These are phyloP conservation scores for Caloenas nicobarica DNA, from an alignment of 2,113 vertebrate species.

Conservation along the genomic window DNA sequence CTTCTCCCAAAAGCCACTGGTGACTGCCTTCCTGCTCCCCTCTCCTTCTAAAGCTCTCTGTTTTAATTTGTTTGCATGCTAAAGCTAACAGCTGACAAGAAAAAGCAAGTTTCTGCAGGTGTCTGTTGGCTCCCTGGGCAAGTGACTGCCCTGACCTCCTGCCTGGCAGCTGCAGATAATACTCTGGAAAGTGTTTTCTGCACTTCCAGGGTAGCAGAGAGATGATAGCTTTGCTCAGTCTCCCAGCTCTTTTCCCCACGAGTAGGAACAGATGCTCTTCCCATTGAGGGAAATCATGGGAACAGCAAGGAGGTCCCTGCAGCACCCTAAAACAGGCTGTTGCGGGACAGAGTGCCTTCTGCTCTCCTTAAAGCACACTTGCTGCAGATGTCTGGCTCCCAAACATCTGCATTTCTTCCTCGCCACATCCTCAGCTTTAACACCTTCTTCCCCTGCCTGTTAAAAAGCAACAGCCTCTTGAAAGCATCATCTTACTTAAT, in stretches of 20 bases:
- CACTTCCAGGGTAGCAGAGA: background rate
- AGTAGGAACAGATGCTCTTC: background rate
- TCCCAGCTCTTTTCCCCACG: background rate
- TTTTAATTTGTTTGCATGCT: constrained; percentile 1
- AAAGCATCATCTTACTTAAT: background rate
- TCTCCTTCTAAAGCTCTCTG: background rate
- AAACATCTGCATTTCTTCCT: background rate
- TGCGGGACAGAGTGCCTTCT: background rate
- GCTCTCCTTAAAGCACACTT: background rate
- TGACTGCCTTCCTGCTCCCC: background rate
- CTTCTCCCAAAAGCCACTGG: background rate
- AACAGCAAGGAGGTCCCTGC: background rate
- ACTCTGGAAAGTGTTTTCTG: background rate
- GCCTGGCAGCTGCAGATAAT: constrained; percentile 25
- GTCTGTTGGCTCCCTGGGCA: background rate
- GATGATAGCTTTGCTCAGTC: background rate
- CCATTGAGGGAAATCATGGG: background rate
- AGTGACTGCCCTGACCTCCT: background rate
- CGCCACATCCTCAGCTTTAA: background rate
- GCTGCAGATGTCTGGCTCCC: background rate
- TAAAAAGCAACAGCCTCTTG: background rate
- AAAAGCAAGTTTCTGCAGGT: background rate
- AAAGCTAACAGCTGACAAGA: background rate
- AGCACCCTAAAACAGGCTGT: background rate
- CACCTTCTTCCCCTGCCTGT: background rate